Evolutionary conservation across 2,797 vertebrate genomes (phyloP), one percentile per base, ranked within the genome.

Genomic region (Anabas testudineus): DNA sequence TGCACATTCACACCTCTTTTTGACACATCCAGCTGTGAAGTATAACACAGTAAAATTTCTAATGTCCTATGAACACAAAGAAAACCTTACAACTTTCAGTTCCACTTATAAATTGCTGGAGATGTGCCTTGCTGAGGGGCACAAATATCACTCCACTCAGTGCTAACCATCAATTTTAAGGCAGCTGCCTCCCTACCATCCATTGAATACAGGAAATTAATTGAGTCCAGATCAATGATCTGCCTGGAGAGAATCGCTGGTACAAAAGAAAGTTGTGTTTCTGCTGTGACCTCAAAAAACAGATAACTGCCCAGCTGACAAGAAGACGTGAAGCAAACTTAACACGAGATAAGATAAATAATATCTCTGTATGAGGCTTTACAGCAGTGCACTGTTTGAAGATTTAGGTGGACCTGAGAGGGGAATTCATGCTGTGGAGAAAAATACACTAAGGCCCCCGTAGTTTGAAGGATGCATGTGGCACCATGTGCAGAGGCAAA

Each of bases 361-460:
- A 21, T 2, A 3, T 15, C 5, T 22, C 6, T 37, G 30, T 21
- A 4, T 22, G 24, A 46, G 10, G 10, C 4, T n/a, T 41, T 32
- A 32, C 49, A 48, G 24, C 42, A 7, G 59, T 0, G 36, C 14
- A 28, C 1, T 46, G 39, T 49, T 8, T 9, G 28, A n/a, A 7
- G 15, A 19, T 41, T 43, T 42, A 24, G 10, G 22, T 10, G 16
- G 10, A 36, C 2, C 8, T 7, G 30, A 49, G 22, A 18, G 53
- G 69, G 52, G 68, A 57, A 36, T 57, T 71, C 45, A 60, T 39
- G 47, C 12, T 4, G 39, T 1, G 1, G 30, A 5, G 18, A 32
- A 43, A n/a, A 43, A n/a, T 7, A 42, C 39, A n/a, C 21, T 24
- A 42, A 26, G 18, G 37, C 28, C 0, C 6, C 36, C 0, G 19